Conservation (phyloP, 2,113 vertebrate genomes). For the Ictalurus furcatus region DNA sequence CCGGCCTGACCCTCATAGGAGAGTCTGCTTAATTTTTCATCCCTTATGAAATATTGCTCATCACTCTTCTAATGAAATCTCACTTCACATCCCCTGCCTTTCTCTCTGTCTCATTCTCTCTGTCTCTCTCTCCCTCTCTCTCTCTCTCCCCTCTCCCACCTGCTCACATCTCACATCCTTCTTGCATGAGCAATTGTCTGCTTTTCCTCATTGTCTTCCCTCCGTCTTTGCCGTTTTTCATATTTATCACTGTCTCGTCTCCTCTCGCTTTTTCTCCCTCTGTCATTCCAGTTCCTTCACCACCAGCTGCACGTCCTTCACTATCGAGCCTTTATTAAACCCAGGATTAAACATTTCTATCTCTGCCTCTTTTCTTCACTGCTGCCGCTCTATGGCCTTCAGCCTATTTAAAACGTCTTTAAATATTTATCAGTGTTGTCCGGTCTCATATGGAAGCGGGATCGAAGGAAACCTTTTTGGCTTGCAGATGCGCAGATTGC, state of each 20-base stretch:
- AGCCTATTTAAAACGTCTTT: background rate
- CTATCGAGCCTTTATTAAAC: slow-evolving; percentile 7
- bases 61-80: slow-evolving; percentile 30
- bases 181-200: background rate
- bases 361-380: background rate
- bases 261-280: background rate
- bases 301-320: background rate
- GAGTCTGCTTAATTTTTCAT: slow-evolving; percentile 40
- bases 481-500: background rate
- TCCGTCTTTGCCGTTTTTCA: slow-evolving; percentile 10
- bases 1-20: background rate
- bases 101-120: slow-evolving; percentile 42
- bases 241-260: slow-evolving; percentile 6
- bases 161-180: background rate
- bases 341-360: slow-evolving; percentile 44
- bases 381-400: background rate
- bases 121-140: background rate
- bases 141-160: slow-evolving; percentile 6
- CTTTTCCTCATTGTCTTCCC: background rate
- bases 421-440: slow-evolving; percentile 12
- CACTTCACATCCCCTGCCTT: slow-evolving; percentile 30
- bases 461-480: background rate
- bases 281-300: background rate
- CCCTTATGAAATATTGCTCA: slow-evolving; percentile 45
- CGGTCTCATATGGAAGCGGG: background rate